Conservation (phyloP, 1,140 invertebrate genomes). For the Cotesia typhae region DNA sequence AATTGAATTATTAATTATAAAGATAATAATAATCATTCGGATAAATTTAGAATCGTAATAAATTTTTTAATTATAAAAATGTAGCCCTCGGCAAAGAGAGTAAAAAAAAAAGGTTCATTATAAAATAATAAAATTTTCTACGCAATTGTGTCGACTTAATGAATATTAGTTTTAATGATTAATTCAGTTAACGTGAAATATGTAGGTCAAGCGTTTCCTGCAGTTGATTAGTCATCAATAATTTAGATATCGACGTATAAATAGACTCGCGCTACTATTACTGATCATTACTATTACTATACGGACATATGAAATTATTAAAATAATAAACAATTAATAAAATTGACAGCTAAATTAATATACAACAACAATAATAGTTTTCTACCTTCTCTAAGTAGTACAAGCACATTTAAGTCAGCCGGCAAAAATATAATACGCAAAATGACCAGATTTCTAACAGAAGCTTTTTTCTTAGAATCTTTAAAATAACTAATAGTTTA, state of each 20-base stretch:
- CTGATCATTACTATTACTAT: not conserved
- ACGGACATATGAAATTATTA: not conserved
- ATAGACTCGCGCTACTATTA: conserved; percentile 18
- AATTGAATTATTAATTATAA: too few species aligned
- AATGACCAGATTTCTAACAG: not conserved
- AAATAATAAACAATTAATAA: not conserved
- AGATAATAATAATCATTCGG: too few species aligned
- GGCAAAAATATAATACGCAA: not conserved
- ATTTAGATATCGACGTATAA: conserved; percentile 11
- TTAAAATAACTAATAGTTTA: not conserved
- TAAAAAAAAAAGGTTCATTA: not conserved
- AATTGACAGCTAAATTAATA: not conserved
- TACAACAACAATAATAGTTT: not conserved
- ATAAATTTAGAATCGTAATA: too few species aligned
- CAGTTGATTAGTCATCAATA: conserved; percentile 34
- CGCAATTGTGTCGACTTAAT: not conserved
- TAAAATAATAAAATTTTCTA: conserved; percentile 5
- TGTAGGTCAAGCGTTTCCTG: conserved; percentile 29
- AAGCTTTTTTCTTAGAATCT: not conserved
- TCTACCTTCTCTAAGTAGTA: not conserved
- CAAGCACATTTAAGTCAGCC: not conserved
- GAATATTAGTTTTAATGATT: conserved; percentile 24
- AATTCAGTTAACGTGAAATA: conserved; percentile 20
- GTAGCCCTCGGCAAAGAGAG: not conserved
- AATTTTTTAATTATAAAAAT: too few species aligned